These are phyloP conservation scores for Acleris holmiana DNA, from an alignment of 2,888 invertebrate genomes.

Conservation along the genomic window DNA sequence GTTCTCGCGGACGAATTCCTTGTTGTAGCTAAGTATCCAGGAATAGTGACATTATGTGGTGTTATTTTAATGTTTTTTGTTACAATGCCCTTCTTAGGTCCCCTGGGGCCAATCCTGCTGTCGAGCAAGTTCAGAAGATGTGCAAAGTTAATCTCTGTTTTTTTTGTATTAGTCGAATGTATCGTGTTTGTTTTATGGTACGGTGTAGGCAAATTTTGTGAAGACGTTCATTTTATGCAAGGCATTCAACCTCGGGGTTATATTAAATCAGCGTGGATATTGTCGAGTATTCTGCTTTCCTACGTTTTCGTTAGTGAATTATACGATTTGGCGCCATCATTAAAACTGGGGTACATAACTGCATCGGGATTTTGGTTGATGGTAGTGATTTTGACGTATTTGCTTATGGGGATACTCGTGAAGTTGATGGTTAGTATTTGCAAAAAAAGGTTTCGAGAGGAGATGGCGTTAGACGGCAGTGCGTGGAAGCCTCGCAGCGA, in stretches of 20 bases:
- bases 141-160: slow-evolving; percentile 48
- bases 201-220: slow-evolving; percentile 66
- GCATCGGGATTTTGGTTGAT: background rate
- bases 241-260: slow-evolving; percentile 63
- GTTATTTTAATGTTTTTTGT: slow-evolving; percentile 52
- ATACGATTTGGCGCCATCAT: background rate
- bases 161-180: slow-evolving; percentile 56
- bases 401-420: slow-evolving; percentile 5
- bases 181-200: slow-evolving; percentile 69
- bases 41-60: slow-evolving; percentile 51
- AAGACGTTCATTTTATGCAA: slow-evolving; percentile 78
- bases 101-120: slow-evolving; percentile 35
- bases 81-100: slow-evolving; percentile 60
- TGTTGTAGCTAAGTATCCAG: slow-evolving; percentile 55
- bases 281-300: slow-evolving; percentile 47
- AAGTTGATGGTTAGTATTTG: slow-evolving; percentile 51
- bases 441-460: slow-evolving; percentile 46
- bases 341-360: background rate
- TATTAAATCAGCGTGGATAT: slow-evolving; percentile 62
- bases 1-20: slow-evolving; percentile 48
- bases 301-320: slow-evolving; percentile 56
- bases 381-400: too few relatives aligned
- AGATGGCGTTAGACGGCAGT: slow-evolving; percentile 51
- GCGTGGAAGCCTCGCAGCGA: slow-evolving; percentile 70
- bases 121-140: slow-evolving; percentile 47